phyloP scores from a whole-genome alignment of 2,797 vertebrate species.

The Enteromius paludinosus region DNA sequence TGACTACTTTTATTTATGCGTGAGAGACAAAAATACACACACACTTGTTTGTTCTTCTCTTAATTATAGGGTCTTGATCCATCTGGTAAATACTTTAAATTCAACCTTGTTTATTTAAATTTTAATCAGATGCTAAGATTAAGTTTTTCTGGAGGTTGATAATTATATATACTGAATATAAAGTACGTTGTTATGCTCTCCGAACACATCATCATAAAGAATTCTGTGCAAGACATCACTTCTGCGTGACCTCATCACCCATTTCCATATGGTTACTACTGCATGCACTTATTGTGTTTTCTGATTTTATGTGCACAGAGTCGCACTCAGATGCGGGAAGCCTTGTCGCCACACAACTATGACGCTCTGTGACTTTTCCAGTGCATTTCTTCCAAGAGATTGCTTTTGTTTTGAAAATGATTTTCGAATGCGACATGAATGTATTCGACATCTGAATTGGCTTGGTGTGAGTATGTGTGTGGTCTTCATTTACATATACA shows the following conservation, averaged over 20 bases:
- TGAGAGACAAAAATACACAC: neutral
- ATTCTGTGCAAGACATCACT: conserved; percentile 14
- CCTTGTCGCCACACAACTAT: neutral
- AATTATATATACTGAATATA: neutral
- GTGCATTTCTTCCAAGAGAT: conserved; percentile 10
- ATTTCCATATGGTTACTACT: conserved; percentile 37
- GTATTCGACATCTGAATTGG: neutral
- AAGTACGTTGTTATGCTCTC: conserved; percentile 1
- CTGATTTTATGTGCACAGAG: conserved; percentile 24
- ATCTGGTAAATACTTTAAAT: neutral
- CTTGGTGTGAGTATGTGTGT: neutral
- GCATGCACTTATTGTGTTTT: conserved; percentile 29
- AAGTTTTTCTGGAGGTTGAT: neutral
- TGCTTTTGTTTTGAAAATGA: conserved; percentile 20
- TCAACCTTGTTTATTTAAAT: neutral
- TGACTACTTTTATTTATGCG: neutral
- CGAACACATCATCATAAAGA: conserved; percentile 20
- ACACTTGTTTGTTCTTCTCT: neutral
- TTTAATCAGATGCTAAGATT: neutral
- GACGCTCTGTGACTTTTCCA: conserved; percentile 1
- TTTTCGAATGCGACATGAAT: conserved; percentile 15
- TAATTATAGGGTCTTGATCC: neutral
- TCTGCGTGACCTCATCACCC: conserved; percentile 21
- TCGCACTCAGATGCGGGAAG: neutral
- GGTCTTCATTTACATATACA: neutral